Conservation (phyloP, 2,113 vertebrate species). For the Archocentrus centrarchus region DNA sequence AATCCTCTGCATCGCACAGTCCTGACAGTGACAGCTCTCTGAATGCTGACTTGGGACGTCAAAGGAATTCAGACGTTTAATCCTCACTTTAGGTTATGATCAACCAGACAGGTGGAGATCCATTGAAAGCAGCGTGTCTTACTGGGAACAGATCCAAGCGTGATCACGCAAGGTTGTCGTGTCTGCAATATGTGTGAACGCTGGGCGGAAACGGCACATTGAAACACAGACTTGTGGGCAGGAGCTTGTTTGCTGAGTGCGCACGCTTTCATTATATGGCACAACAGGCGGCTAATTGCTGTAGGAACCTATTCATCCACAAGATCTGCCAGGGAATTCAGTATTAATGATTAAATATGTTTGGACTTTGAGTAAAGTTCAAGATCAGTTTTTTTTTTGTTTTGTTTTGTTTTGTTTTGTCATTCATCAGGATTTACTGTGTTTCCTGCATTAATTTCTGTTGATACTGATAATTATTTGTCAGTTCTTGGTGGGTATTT, state of each 20-base stretch:
- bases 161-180: constrained; percentile 30
- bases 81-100: constrained; percentile 63
- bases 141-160: constrained; percentile 9
- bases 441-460: neutral
- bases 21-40: constrained; percentile 43
- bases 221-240: constrained; percentile 2
- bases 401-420: neutral
- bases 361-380: neutral
- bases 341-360: neutral
- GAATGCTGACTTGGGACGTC: constrained; percentile 11
- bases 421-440: neutral
- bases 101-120: constrained; percentile 37
- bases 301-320: neutral
- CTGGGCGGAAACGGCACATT: constrained; percentile 4
- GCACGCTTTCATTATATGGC: neutral
- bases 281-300: constrained; percentile 37
- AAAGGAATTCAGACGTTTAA: constrained; percentile 46
- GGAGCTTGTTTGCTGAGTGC: constrained; percentile 42
- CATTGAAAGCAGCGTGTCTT: neutral
- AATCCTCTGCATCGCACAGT: neutral
- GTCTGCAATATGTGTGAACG: neutral
- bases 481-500: neutral
- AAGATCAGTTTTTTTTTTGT: neutral
- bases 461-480: neutral
- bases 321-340: neutral